Evolutionary conservation across 2,888 invertebrate species (phyloP), one percentile per base, ranked within the genome.

Genomic region (Tiliacea citrago): DNA sequence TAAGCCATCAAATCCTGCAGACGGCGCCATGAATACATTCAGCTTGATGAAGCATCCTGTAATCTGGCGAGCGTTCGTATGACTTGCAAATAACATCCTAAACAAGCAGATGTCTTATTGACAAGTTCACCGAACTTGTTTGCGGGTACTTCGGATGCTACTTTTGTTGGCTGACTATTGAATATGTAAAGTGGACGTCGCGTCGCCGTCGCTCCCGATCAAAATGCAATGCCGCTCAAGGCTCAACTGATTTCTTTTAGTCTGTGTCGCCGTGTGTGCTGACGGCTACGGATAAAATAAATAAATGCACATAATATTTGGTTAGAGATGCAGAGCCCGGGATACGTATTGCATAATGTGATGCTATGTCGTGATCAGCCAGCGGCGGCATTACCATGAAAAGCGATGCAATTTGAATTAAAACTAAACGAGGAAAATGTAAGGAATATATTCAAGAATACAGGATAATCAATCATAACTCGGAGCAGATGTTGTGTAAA

Each of bases 241-340:
- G 77, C 86, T 83, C 86, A 86, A 83, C 88, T 79, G 88, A 90
- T 86, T 88, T 87, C 88, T 89, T 90, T 87, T 81, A 89, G 87
- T 84, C 83, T 84, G 87, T 87, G 88, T 87, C 45, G 88, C 88
- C 90, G 84, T 87, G 86, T 87, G 84, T 86, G 88, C 89, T 82
- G 90, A 89, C 90, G 86, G 88, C 81, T 86, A 83, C 83, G 90
- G 90, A 89, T 91, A 90, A 92, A 92, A 92, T 92, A 94, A 95
- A 95, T 94, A 93, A 93, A 96, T 96, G 95, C 93, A 95, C 95
- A 95, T 95, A 95, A 93, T 92, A 95, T 95, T 95, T 95, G 94
- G 92, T 94, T 93, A 92, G 92, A 90, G 92, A 94, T 93, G 92
- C 93, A 90, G 87, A 86, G 85, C 79, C 78, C 86, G 86, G 88